phyloP scores from a whole-genome alignment of 1,140 invertebrate genomes.

The Heliconius himera region DNA sequence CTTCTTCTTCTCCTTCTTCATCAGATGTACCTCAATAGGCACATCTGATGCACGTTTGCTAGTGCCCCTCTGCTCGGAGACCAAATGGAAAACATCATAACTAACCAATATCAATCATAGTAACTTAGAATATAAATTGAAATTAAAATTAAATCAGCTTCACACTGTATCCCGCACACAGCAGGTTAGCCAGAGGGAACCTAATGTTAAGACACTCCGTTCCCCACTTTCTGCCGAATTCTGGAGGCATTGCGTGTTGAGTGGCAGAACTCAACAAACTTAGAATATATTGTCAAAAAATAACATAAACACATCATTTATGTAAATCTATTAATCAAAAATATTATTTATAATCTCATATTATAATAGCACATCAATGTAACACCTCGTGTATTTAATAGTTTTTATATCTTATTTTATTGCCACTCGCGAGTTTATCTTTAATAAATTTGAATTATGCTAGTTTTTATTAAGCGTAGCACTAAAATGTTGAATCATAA shows the following conservation, averaged over 20 bases:
- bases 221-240: too few species aligned
- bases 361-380: constrained; percentile 10
- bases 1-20: too few species aligned
- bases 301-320: not conserved
- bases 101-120: not conserved
- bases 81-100: not conserved
- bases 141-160: too few species aligned
- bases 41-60: too few species aligned
- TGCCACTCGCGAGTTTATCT: not conserved
- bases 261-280: not conserved
- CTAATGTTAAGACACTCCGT: too few species aligned
- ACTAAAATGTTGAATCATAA: not conserved
- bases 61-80: too few species aligned
- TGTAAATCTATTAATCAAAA: not conserved
- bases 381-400: not conserved
- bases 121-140: not conserved
- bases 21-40: too few species aligned
- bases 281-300: not conserved
- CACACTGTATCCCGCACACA: too few species aligned
- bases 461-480: not conserved
- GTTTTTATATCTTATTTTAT: constrained; percentile 7
- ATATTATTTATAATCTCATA: not conserved
- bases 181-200: too few species aligned
- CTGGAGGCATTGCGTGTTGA: too few species aligned
- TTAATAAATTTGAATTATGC: constrained; percentile 14